Evolutionary conservation across 2,797 vertebrate genomes (phyloP).

Genomic region (Scolopax rusticola): DNA sequence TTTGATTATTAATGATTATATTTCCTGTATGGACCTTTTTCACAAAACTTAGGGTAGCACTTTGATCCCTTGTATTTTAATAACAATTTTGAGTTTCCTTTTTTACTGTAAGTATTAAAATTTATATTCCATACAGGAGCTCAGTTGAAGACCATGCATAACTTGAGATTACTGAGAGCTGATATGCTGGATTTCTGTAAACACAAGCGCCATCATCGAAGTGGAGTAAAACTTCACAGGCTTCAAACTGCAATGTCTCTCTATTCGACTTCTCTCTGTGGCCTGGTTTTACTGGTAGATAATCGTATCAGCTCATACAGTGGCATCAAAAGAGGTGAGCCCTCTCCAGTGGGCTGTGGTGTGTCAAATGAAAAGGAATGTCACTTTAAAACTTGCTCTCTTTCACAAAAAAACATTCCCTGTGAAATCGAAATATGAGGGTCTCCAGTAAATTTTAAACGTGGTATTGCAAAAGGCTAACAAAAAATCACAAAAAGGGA

Average conservation of each 20-base stretch:
- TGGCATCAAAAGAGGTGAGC: slow-evolving; percentile 93
- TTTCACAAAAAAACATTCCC: neutral
- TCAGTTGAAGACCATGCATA: slow-evolving; percentile 99
- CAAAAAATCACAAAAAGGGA: neutral
- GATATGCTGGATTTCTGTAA: slow-evolving; percentile 95
- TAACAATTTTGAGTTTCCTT: neutral
- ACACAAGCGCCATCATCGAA: slow-evolving; percentile 88
- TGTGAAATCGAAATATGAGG: neutral
- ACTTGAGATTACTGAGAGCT: slow-evolving; percentile 91
- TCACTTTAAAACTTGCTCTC: neutral
- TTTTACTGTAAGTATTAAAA: neutral
- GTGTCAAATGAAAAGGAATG: neutral
- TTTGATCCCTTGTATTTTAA: neutral
- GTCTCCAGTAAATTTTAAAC: too few relatives aligned
- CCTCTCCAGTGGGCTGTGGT: neutral
- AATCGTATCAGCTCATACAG: slow-evolving; percentile 98
- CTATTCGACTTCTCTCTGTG: slow-evolving; percentile 94
- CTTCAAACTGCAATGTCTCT: slow-evolving; percentile 95
- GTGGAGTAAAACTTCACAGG: slow-evolving; percentile 91
- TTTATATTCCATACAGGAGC: slow-evolving; percentile 83
- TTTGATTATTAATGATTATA: neutral
- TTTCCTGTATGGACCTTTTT: neutral
- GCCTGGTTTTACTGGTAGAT: slow-evolving; percentile 93
- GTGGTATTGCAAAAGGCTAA: neutral
- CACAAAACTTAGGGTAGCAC: neutral